Base-by-base conservation (phyloP, 2,113 vertebrate genomes). In the Tupaia chinensis region DNA sequence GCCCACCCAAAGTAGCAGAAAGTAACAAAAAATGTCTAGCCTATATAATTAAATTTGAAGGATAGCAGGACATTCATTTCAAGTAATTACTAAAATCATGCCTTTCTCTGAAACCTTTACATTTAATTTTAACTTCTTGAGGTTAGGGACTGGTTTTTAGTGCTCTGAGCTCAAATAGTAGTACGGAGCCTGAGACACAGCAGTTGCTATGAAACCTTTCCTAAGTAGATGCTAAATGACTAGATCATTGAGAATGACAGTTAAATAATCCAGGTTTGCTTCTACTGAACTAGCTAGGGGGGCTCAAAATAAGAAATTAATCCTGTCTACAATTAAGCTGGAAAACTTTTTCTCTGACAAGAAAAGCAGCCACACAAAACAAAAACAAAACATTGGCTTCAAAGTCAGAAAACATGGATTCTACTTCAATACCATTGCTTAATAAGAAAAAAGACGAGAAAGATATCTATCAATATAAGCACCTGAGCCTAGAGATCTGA, bases 41-140 rank as follows among this genome's bases (percentile, higher is more conserved):
- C 86, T 83, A 22, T 63, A 63, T 73, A 82, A 94, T 90, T 95
- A 86, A 92, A 95, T 81, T 15, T 68, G 73, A 94, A 91, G 20
- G 69, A 68, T 34, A 97, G 78, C 22, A 86, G 58, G 79, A 96
- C 79, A 91, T 29, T 94, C 66, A 56, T 81, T 87, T 93, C 53
- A 94, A 66, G 60, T 89, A 83, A 80, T 80, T 95, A 93, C 85
- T 81, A 88, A 78, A 79, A 76, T 9, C 3, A 69, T 66, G 69
- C 22, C 22, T 9, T 23, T 94, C 34, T 29, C 80, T 60, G 86
- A 87, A 96, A 94, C 3, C 72, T 81, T 65, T 23, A 85, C 9
- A 61, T 76, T 86, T 68, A 78, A 80, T 95, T 95, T 78, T 94
- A 87, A 86, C 58, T 72, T 89, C 69, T 76, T 72, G 34, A 54